Percentiles rank a stretch among this genome's conserved stretches.
Conservation (phyloP, 2,888 invertebrate species). For the Catocala nupta region DNA sequence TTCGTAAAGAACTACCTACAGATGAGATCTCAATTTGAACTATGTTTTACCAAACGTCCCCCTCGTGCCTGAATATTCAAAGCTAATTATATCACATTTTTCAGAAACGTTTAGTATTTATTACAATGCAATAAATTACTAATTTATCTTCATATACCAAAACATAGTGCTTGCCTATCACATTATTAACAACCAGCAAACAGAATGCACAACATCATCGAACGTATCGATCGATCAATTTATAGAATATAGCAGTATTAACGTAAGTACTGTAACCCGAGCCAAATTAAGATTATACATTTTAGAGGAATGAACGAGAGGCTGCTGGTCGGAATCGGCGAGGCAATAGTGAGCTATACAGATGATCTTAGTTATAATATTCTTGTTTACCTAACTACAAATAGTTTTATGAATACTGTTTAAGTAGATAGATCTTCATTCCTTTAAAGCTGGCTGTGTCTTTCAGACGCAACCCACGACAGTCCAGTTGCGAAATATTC, state of each 20-base stretch:
- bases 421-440: slow-evolving; percentile 84
- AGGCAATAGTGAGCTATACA: slow-evolving; percentile 73
- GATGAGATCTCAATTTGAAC: slow-evolving; percentile 87
- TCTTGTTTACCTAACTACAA: slow-evolving; percentile 72
- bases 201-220: slow-evolving; percentile 34
- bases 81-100: slow-evolving; percentile 80
- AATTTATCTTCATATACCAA: slow-evolving; percentile 56
- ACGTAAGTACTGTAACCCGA: slow-evolving; percentile 16
- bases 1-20: slow-evolving; percentile 82
- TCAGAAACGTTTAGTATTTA: slow-evolving; percentile 70
- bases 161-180: slow-evolving; percentile 58
- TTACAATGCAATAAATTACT: slow-evolving; percentile 64
- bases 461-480: slow-evolving; percentile 68
- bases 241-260: slow-evolving; percentile 19
- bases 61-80: slow-evolving; percentile 71
- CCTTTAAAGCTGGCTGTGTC: slow-evolving; percentile 74
- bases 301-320: slow-evolving; percentile 41
- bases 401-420: slow-evolving; percentile 85
- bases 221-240: slow-evolving; percentile 33
- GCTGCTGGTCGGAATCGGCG: slow-evolving; percentile 63
- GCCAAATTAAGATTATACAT: slow-evolving; percentile 16
- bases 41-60: slow-evolving; percentile 78
- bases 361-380: slow-evolving; percentile 65
- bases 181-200: slow-evolving; percentile 58
- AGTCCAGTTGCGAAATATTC: slow-evolving; percentile 67